Evolutionary conservation across 2,888 invertebrate species (phyloP).

Genomic region (Schrankia costaestrigalis): DNA sequence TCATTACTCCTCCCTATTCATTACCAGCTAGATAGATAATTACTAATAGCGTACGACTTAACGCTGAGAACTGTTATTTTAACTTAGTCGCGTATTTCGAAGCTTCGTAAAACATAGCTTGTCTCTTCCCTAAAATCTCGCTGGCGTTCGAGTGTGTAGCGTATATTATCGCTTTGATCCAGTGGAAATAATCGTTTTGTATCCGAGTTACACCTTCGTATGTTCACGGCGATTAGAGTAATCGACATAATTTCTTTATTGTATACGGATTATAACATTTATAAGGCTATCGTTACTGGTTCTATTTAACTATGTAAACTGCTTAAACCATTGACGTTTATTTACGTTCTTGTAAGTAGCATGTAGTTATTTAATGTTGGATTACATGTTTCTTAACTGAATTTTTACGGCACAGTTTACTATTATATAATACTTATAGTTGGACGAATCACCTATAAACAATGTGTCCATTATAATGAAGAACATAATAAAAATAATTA

Average conservation of each 20-base stretch:
- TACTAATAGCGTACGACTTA: conserved; percentile 64
- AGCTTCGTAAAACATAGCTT: conserved; percentile 1
- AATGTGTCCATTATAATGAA: no score
- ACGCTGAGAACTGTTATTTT: conserved; percentile 59
- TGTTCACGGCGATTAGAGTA: conserved; percentile 20
- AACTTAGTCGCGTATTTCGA: conserved; percentile 43
- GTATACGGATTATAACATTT: conserved; percentile 17
- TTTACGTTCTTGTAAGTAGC: no score
- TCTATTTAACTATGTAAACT: background rate
- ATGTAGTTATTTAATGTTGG: no score
- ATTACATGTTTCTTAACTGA: no score
- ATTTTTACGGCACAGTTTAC: no score
- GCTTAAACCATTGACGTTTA: no score
- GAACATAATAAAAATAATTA: no score
- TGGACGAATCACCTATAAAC: no score
- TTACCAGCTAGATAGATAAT: conserved; percentile 68
- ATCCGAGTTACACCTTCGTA: conserved; percentile 20
- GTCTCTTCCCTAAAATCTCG: conserved; percentile 20
- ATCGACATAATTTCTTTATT: conserved; percentile 25
- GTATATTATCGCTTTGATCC: conserved; percentile 38
- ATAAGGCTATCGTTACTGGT: conserved; percentile 5
- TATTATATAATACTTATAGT: no score
- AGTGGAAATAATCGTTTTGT: conserved; percentile 27
- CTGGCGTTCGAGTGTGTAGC: conserved; percentile 28
- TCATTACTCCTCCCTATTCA: conserved; percentile 73